Conservation (phyloP, 2,888 invertebrate species). For the Gymnosoma rotundatum region DNA sequence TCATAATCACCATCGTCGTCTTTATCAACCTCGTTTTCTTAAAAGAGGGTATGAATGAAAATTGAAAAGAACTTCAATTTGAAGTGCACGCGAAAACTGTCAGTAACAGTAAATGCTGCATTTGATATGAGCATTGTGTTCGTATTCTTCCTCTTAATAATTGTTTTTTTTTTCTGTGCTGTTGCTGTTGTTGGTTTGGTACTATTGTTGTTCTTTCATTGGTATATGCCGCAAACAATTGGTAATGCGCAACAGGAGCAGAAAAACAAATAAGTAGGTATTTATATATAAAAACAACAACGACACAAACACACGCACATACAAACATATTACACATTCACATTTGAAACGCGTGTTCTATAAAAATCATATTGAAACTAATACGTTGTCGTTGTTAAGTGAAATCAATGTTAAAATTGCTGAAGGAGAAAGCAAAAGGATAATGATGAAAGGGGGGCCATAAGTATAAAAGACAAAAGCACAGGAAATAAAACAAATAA, state of each 20-base stretch:
- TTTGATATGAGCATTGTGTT: conserved; percentile 81
- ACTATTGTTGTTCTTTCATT: conserved; percentile 55
- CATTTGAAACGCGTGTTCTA: conserved; percentile 51
- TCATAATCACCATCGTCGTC: conserved; percentile 13
- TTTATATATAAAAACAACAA: conserved; percentile 55
- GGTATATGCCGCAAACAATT: conserved; percentile 70
- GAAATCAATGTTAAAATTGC: conserved; percentile 53
- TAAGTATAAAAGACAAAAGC: conserved; percentile 40
- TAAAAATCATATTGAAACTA: conserved; percentile 62
- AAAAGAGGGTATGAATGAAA: conserved; percentile 54
- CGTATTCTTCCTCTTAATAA: conserved; percentile 41
- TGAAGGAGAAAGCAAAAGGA: conserved; percentile 25
- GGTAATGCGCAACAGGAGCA: conserved; percentile 70
- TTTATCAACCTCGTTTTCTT: conserved; percentile 19
- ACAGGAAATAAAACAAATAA: conserved; percentile 60
- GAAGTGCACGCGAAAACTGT: conserved; percentile 77
- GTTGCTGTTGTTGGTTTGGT: conserved; percentile 46
- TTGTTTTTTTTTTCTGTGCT: conserved; percentile 14
- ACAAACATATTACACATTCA: not conserved
- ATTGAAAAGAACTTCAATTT: conserved; percentile 71
- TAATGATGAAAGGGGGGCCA: not conserved
- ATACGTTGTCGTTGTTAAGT: conserved; percentile 39
- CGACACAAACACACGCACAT: conserved; percentile 15
- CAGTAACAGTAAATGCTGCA: conserved; percentile 80
- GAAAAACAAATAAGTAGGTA: conserved; percentile 67